Percentiles rank a stretch among this genome's conserved stretches.
Evolutionary conservation across 2,888 invertebrate genomes (phyloP).

Genomic region (Epicampocera succincta): DNA sequence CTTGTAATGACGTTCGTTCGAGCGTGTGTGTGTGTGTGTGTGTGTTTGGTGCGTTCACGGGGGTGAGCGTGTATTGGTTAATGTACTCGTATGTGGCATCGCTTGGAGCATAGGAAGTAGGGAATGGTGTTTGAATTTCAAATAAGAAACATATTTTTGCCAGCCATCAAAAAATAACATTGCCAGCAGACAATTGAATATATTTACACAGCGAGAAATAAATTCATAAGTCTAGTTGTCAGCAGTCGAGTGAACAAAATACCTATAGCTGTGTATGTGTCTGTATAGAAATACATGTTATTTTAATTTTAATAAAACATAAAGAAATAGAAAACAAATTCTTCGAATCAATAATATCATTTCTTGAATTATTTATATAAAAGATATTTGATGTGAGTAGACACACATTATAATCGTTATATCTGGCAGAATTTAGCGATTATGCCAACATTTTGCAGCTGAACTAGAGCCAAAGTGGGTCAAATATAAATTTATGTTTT

Average conservation of each 20-base stretch:
- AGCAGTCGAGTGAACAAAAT: neutral
- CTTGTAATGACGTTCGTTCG: conserved; percentile 9
- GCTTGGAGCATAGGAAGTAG: conserved; percentile 66
- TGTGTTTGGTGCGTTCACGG: neutral
- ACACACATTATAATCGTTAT: too few species aligned
- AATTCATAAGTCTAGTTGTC: neutral
- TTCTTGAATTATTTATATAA: too few species aligned
- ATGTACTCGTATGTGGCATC: conserved; percentile 17
- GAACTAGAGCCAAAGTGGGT: too few species aligned
- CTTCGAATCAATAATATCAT: too few species aligned
- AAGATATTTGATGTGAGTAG: too few species aligned
- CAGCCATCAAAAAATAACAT: conserved; percentile 40
- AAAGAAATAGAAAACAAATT: too few species aligned
- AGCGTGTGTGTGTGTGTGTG: neutral
- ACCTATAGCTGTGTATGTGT: too few species aligned
- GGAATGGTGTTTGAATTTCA: conserved; percentile 66
- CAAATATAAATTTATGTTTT: too few species aligned
- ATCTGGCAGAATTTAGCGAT: too few species aligned
- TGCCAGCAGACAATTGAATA: conserved; percentile 42
- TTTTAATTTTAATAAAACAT: too few species aligned
- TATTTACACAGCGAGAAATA: conserved; percentile 45
- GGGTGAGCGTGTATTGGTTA: conserved; percentile 9
- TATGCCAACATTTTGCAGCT: too few species aligned
- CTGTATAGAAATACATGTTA: too few species aligned
- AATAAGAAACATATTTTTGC: conserved; percentile 63